Base-by-base conservation (phyloP, 2,797 vertebrate genomes). In the Naso thynnoides region DNA sequence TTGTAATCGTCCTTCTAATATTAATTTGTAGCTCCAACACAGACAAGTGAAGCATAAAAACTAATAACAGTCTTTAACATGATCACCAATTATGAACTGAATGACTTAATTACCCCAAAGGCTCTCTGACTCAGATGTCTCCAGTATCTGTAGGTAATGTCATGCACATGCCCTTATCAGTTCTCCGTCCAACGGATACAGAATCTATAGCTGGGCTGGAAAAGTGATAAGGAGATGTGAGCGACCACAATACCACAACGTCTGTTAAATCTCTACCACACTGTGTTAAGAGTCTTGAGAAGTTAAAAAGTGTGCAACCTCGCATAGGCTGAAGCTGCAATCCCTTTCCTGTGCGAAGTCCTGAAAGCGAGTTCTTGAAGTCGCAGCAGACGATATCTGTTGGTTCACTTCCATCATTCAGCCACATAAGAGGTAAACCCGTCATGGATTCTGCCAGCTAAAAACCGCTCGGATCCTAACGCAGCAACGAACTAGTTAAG, bases 161-260 rank as follows among this genome's bases (percentile, higher is more conserved):
- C 97, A 93, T 80, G 72, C 97, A 93, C 97, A 92, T 83, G 96
- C 95, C 96, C 97, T 98, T 98, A 98, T 98, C 97, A 99, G 97
- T 97, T 98, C 97, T 99, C 98, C 97, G 97, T 99, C 98, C 97
- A 99, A 95, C 98, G 94, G 87, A 94, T 94, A 93, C 90, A 91
- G 78, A 94, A 92, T 91, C 90, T 89, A 96, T 96, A 96, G 96
- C 96, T 97, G 96, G 97, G 97, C 97, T 97, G 97, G 97, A 98
- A 98, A 98, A 98, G 95, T 98, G 98, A 98, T 97, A 98, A 98
- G 97, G 97, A 94, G 90, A 95, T 83, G 96, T 93, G 96, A 94
- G 87, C 91, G 93, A 95, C 94, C 87, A 92, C 77, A 86, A 85
- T 45, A 87, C 50, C 54, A 68, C 49, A 73, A 70, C 70, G 73